A percentile compares a stretch with the other conserved stretches of the same genome.
Conservation (phyloP, 2,888 invertebrate species). For the Anticlea derivata region DNA sequence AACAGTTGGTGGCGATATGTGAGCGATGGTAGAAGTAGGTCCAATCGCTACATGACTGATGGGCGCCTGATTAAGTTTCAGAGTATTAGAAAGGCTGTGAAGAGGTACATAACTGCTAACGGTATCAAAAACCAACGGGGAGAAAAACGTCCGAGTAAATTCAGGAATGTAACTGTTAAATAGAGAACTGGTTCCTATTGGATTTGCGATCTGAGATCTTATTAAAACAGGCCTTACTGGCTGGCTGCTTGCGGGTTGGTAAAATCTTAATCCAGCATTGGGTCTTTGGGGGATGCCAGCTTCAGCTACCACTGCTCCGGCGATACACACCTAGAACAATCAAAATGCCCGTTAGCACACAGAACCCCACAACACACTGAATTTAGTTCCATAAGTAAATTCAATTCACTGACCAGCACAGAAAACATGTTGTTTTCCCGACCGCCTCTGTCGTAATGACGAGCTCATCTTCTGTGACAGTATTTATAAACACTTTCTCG, state of each 20-base stretch:
- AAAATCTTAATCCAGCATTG: conserved; percentile 3
- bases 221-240: conserved; percentile 1
- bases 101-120: not conserved
- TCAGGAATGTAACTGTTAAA: not conserved
- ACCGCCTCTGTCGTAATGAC: conserved; percentile 49
- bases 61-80: not conserved
- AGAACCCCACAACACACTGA: not conserved
- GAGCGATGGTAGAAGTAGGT: not conserved
- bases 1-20: not conserved
- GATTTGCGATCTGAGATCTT: not conserved
- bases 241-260: conserved; percentile 3
- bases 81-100: not conserved
- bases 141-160: not conserved
- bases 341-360: conserved; percentile 1
- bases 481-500: conserved; percentile 69
- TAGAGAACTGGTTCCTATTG: not conserved
- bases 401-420: conserved; percentile 52
- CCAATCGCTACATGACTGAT: not conserved
- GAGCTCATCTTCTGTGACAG: conserved; percentile 40
- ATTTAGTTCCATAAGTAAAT: not conserved
- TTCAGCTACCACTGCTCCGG: conserved; percentile 17
- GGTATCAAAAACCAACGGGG: not conserved
- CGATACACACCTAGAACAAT: conserved; percentile 27
- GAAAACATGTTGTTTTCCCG: conserved; percentile 44
- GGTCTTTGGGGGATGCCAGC: conserved; percentile 16